Conservation (phyloP, 2,888 invertebrate species). For the Suillia variegata region DNA sequence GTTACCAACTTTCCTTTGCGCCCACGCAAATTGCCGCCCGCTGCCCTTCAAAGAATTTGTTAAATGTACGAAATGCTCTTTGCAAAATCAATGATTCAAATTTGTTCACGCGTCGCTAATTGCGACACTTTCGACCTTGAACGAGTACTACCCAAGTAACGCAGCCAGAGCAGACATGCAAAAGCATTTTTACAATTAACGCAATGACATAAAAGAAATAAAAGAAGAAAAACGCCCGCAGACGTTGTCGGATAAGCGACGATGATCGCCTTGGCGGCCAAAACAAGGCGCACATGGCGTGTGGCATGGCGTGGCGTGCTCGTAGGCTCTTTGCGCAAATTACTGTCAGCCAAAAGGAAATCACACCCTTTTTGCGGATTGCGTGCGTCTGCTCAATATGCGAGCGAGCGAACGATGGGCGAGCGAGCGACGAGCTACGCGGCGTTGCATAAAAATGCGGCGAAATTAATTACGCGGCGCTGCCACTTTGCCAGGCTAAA, state of each 20-base stretch:
- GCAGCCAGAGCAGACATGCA: neutral
- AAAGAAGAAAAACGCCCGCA: neutral
- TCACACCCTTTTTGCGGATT: conserved; percentile 25
- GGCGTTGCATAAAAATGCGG: neutral
- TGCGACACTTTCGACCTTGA: no score
- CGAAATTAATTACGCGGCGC: neutral
- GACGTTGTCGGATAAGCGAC: no score
- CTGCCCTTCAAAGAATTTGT: no score
- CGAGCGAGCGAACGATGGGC: conserved; percentile 21
- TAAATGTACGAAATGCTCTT: no score
- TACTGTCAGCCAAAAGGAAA: conserved; percentile 2
- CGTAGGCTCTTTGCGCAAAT: neutral
- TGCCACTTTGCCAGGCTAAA: neutral
- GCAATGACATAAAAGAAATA: neutral
- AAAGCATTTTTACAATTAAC: neutral
- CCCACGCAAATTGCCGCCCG: no score
- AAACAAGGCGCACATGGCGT: neutral
- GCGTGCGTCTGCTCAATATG: conserved; percentile 43
- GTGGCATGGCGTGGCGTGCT: neutral
- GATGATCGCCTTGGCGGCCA: no score
- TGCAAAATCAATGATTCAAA: no score
- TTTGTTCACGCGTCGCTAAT: no score
- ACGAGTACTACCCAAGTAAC: no score
- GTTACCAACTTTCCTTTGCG: no score
- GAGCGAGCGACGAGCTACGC: neutral